Evolutionary conservation across 2,797 vertebrate species (phyloP), one percentile per base, ranked within the genome.

Genomic region (Euphonia xanthogaster): DNA sequence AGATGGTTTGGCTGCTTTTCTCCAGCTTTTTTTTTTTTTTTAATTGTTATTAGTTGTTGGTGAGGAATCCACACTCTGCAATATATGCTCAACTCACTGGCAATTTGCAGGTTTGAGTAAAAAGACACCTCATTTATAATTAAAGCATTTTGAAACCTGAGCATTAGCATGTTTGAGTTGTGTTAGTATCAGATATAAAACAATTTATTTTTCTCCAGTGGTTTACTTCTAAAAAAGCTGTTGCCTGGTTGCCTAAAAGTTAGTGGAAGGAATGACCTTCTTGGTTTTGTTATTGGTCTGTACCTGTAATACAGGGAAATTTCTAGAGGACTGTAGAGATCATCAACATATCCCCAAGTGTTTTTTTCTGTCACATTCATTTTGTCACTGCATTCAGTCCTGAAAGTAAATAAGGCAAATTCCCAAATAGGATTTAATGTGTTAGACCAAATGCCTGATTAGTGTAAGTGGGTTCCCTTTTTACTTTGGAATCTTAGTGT

Each of bases 1-100:
- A 97, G 94, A 97, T 96, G 95, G 95, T 87, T 97, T 96, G 96
- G 95, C 94, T 97, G 91, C 79, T 91, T 93, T 95, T 94, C 84
- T 95, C 58, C 53, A 86, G 48, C 0, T 35, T 40, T 80, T 45
- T 13, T 30, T 15, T 51, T 60, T 51, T 61, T 93, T 72, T 48
- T 2, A 3, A 53, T 68, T 87, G 25, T 73, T 94, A 33, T 88
- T 95, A 86, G 76, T 88, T 81, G 85, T 86, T 96, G 79, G 86
- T 92, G 77, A 94, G 55, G 80, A 93, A 86, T 91, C 94, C 13
- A 17, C 83, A 74, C 85, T 71, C 31, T 31, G 66, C 71, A 86
- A 45, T 90, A 79, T 47, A 75, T 44, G n/a, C 51, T 89, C 89
- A 91, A 77, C 77, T 93, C 55, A 83, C 58, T 12, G 31, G 39